These are phyloP conservation scores for Zenarchopterus dispar DNA, from an alignment of 2,797 vertebrate species.

Conservation along the genomic window DNA sequence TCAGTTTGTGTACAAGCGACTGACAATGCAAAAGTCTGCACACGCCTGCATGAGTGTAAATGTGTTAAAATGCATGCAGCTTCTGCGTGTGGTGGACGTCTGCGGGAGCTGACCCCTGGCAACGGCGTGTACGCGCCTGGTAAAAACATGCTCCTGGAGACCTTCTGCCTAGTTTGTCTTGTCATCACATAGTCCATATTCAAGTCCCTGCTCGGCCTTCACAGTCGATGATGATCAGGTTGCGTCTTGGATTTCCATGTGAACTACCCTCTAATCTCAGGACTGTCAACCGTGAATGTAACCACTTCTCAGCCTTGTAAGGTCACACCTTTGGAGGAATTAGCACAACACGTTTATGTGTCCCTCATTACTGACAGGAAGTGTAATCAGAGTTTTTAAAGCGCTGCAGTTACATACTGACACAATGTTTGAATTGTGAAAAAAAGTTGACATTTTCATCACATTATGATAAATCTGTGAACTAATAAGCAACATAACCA, in stretches of 20 bases:
- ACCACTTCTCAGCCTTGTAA: slow-evolving; percentile 67
- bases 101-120: slow-evolving; percentile 63
- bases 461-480: too few relatives aligned
- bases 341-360: slow-evolving; percentile 72
- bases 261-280: slow-evolving; percentile 72
- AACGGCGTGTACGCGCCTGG: slow-evolving; percentile 66
- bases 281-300: slow-evolving; percentile 65
- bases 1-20: slow-evolving; percentile 31
- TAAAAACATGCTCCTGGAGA: slow-evolving; percentile 77
- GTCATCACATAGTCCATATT: slow-evolving; percentile 74
- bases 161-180: slow-evolving; percentile 73
- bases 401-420: slow-evolving; percentile 25
- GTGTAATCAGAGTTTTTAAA: slow-evolving; percentile 47
- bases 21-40: slow-evolving; percentile 11
- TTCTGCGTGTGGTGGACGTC: slow-evolving; percentile 16
- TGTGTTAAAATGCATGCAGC: slow-evolving; percentile 3
- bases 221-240: slow-evolving; percentile 59
- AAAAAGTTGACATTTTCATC: too few relatives aligned
- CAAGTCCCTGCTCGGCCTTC: slow-evolving; percentile 67
- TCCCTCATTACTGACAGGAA: slow-evolving; percentile 54
- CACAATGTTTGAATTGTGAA: slow-evolving; percentile 17
- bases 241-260: slow-evolving; percentile 80
- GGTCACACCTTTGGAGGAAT: slow-evolving; percentile 58
- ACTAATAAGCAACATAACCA: too few relatives aligned
- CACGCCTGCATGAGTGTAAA: slow-evolving; percentile 23